These are phyloP conservation scores for Lasioglossum zephyrum DNA, from an alignment of 2,888 invertebrate species.

Conservation along the genomic window DNA sequence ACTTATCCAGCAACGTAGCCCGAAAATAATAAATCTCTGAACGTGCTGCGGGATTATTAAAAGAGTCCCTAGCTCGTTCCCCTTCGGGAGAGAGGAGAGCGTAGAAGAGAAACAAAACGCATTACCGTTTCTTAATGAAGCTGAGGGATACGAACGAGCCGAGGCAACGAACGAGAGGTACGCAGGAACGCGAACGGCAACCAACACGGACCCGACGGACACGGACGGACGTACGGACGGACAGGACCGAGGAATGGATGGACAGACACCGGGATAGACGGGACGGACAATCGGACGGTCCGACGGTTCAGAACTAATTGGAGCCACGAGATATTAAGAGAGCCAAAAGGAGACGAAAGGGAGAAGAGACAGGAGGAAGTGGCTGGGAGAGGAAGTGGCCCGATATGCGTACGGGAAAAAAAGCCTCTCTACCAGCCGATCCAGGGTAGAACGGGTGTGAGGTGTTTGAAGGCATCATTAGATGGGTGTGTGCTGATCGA, in stretches of 20 bases:
- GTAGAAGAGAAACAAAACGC: constrained; percentile 83
- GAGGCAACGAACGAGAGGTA: constrained; percentile 71
- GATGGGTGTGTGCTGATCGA: constrained; percentile 66
- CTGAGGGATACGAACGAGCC: constrained; percentile 80
- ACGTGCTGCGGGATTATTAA: constrained; percentile 82
- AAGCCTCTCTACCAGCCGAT: constrained; percentile 42
- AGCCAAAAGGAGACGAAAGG: constrained; percentile 60
- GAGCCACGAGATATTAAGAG: constrained; percentile 82
- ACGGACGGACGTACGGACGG: constrained; percentile 36
- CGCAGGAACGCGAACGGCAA: constrained; percentile 67
- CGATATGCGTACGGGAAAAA: not conserved
- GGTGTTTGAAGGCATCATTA: constrained; percentile 62
- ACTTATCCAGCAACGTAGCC: constrained; percentile 81
- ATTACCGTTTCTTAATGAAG: constrained; percentile 84
- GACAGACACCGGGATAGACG: constrained; percentile 54
- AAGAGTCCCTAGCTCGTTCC: constrained; percentile 80
- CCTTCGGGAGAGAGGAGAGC: constrained; percentile 71
- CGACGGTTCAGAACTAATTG: constrained; percentile 83
- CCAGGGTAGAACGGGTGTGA: constrained; percentile 48
- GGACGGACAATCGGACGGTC: constrained; percentile 67
- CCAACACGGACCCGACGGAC: constrained; percentile 24
- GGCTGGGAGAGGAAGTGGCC: constrained; percentile 24
- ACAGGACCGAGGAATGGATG: constrained; percentile 64
- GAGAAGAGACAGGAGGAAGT: constrained; percentile 53
- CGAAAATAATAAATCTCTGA: constrained; percentile 84